A percentile compares a stretch with the other conserved stretches of the same genome.
Conservation (phyloP, 2,113 vertebrate genomes). For the Suricata suricatta region DNA sequence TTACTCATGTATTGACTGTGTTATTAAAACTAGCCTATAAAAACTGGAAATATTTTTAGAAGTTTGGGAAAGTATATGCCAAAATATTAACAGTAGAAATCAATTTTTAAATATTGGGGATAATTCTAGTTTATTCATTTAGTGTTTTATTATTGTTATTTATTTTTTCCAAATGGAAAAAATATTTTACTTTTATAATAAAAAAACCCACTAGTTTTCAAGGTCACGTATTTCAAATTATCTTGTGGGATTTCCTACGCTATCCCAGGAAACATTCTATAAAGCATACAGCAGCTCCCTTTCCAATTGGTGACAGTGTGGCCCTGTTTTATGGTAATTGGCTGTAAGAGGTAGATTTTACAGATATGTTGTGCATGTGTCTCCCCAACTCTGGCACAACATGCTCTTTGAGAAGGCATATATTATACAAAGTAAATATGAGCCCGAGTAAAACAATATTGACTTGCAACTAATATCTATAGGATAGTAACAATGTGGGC, state of each 20-base stretch:
- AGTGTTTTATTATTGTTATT: neutral
- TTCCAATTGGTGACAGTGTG: neutral
- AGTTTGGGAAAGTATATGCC: neutral
- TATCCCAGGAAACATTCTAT: neutral
- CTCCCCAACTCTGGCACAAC: too few relatives aligned
- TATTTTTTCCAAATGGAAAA: neutral
- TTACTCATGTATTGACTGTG: neutral
- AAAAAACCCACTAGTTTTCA: neutral
- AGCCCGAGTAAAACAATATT: neutral
- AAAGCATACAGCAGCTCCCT: neutral
- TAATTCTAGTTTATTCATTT: neutral
- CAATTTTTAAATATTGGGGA: neutral
- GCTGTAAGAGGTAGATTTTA: neutral
- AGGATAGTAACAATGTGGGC: neutral
- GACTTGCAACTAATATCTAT: neutral
- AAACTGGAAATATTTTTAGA: neutral
- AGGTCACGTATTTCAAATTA: neutral
- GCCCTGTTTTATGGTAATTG: neutral
- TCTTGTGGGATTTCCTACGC: neutral
- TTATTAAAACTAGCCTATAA: neutral
- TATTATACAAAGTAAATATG: neutral
- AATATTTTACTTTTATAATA: neutral
- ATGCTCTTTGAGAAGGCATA: neutral
- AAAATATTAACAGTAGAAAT: slow-evolving; percentile 4
- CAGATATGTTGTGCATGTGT: neutral